phyloP scores from a whole-genome alignment of 2,888 invertebrate genomes.

The Scaptomyza cyrtandrae region DNA sequence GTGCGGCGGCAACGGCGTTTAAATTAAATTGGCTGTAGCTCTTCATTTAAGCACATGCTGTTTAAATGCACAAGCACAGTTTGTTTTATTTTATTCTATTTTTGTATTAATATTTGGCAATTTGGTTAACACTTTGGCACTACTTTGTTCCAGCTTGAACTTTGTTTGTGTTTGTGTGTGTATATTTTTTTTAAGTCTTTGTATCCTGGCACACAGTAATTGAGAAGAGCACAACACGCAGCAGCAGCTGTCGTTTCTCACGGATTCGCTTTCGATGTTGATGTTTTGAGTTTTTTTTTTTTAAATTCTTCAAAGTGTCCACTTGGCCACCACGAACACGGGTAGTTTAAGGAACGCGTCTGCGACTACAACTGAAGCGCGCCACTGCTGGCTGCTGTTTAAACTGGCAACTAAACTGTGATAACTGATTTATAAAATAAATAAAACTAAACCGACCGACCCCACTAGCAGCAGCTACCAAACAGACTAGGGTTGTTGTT shows the following conservation, averaged over 20 bases:
- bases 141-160: slow-evolving; percentile 35
- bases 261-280: slow-evolving; percentile 71
- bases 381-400: slow-evolving; percentile 68
- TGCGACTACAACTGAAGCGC: slow-evolving; percentile 56
- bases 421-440: slow-evolving; percentile 75
- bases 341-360: slow-evolving; percentile 33
- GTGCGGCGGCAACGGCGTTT: slow-evolving; percentile 67
- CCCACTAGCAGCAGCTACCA: slow-evolving; percentile 59
- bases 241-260: slow-evolving; percentile 80
- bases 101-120: slow-evolving; percentile 59
- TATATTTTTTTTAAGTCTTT: slow-evolving; percentile 38
- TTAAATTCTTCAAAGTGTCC: slow-evolving; percentile 26
- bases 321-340: slow-evolving; percentile 39
- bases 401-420: slow-evolving; percentile 62
- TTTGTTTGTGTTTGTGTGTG: slow-evolving; percentile 39
- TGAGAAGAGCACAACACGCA: slow-evolving; percentile 43
- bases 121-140: slow-evolving; percentile 74
- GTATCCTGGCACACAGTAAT: slow-evolving; percentile 44
- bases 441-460: slow-evolving; percentile 69
- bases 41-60: slow-evolving; percentile 80
- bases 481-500: slow-evolving; percentile 65
- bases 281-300: slow-evolving; percentile 51
- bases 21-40: slow-evolving; percentile 79
- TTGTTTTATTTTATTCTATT: neutral
- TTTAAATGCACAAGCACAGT: slow-evolving; percentile 39